Percentiles rank a stretch among this genome's conserved stretches.
Evolutionary conservation across 2,888 invertebrate genomes (phyloP).

Genomic region (Panzeria rudis): DNA sequence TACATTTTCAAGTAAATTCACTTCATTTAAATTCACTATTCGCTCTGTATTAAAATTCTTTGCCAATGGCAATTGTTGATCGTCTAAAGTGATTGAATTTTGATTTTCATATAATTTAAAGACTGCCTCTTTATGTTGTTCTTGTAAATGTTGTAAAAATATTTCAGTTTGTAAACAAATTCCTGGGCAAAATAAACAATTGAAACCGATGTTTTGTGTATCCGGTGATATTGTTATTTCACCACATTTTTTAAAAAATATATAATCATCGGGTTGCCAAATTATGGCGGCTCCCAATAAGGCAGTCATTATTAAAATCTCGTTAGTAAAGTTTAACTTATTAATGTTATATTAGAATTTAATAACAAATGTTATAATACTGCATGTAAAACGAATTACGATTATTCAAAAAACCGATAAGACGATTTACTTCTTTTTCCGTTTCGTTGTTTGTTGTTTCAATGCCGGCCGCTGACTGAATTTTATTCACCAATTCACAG

Average conservation of each 20-base stretch:
- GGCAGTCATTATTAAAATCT: constrained; percentile 6
- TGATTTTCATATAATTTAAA: constrained; percentile 76
- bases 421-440: constrained; percentile 11
- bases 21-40: constrained; percentile 49
- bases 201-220: constrained; percentile 79
- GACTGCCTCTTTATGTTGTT: constrained; percentile 78
- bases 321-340: neutral
- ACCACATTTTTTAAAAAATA: constrained; percentile 80
- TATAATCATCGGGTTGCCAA: constrained; percentile 78
- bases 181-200: constrained; percentile 79
- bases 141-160: constrained; percentile 78
- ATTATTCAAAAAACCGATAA: neutral
- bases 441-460: constrained; percentile 62
- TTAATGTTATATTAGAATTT: constrained; percentile 1
- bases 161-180: constrained; percentile 79
- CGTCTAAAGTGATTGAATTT: constrained; percentile 12
- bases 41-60: constrained; percentile 8
- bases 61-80: constrained; percentile 26
- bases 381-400: neutral
- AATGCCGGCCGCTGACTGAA: constrained; percentile 70
- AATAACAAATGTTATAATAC: neutral
- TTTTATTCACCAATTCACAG: constrained; percentile 65
- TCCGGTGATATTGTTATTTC: constrained; percentile 80
- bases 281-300: constrained; percentile 46
- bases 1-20: constrained; percentile 39